Base-by-base conservation (phyloP, 2,797 vertebrate species). In the Sphaeramia orbicularis region DNA sequence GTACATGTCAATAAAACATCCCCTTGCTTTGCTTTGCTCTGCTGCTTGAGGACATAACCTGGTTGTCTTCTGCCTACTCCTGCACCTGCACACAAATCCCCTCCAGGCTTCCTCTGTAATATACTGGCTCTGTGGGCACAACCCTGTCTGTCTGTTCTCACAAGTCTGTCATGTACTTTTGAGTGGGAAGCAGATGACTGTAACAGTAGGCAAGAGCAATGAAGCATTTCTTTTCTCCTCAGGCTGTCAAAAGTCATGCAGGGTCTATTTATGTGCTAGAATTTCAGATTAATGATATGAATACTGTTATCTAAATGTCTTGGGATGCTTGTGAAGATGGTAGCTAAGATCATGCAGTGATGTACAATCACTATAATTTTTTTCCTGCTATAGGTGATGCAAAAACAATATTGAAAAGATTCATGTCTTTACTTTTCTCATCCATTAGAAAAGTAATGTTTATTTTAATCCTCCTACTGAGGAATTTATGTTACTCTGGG, bases 11-110 rank as follows among this genome's bases (percentile, higher is more conserved):
- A 73, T 80, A 80, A 77, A 83, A 74, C 38, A 40, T 44, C 57
- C 37, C 51, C 49, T 50, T 21, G 27, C 65, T 71, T 44, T 37
- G 13, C 41, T 44, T 15, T 57, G 43, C 65, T 84, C 57, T 49
- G 63, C 74, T 83, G 81, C 76, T 60, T 21, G 52, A 82, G 81
- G 73, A 81, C 83, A 89, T 77, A 79, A 84, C 76, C 81, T 65
- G 77, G 49, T 67, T 67, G 65, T 73, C 65, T 57, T 41, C 51
- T 6, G 13, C 67, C 76, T 65, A 15, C 65, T 65, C 30, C 47
- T 73, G 62, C 85, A 90, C 83, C 85, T 92, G 81, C 60, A 80
- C 83, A 86, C 76, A 81, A 83, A 83, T 37, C 44, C 55, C 69
- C 68, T 56, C 55, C 15, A 62, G 61, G 38, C 71, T 66, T 77